Conservation (phyloP, 2,113 vertebrate species). For the Sitta europaea region DNA sequence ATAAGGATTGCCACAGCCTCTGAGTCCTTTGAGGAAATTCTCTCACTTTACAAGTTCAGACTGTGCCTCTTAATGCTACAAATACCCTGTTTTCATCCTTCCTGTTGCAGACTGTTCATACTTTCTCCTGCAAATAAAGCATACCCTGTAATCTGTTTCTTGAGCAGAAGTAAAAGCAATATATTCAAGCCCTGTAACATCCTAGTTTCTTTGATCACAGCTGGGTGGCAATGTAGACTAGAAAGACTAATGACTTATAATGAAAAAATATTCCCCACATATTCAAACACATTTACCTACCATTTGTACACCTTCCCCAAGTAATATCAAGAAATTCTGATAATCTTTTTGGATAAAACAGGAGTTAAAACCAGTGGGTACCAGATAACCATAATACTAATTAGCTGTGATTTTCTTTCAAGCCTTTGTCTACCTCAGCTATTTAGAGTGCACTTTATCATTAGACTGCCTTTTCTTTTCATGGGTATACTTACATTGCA, state of each 20-base stretch:
- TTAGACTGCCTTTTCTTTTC: neutral
- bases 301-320: neutral
- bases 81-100: neutral
- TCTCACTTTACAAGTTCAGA: neutral
- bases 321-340: neutral
- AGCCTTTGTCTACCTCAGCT: neutral
- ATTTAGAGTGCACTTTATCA: neutral
- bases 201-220: slow-evolving; percentile 39
- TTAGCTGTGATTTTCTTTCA: neutral
- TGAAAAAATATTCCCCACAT: neutral
- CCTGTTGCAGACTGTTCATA: neutral
- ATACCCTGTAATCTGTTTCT: neutral
- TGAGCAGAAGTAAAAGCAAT: neutral
- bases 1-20: neutral
- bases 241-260: neutral
- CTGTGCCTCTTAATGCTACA: neutral
- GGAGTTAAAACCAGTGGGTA: neutral
- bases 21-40: neutral
- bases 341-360: neutral
- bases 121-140: neutral
- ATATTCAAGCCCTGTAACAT: neutral
- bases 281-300: neutral
- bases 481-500: neutral
- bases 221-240: slow-evolving; percentile 43
- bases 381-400: neutral